Evolutionary conservation across 2,797 vertebrate species (phyloP).

Genomic region (Toxotes lorentzi): DNA sequence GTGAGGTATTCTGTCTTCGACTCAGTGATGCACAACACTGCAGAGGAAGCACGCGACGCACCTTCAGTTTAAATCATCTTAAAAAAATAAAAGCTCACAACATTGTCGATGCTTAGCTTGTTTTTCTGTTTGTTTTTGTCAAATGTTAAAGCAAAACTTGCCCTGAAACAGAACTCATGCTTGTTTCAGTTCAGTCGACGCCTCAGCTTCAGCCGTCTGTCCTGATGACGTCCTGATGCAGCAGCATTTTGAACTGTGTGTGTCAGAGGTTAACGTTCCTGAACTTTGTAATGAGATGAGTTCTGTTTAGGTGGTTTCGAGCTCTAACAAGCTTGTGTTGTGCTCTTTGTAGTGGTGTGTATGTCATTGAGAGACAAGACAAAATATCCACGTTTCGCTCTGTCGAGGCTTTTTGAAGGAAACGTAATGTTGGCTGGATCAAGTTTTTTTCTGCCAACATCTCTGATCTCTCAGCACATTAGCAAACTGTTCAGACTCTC

Average conservation of each 20-base stretch:
- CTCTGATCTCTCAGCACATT: too few relatives aligned
- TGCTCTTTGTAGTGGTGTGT: slow-evolving; percentile 54
- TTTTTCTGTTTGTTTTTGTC: slow-evolving; percentile 7
- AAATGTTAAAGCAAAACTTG: slow-evolving; percentile 11
- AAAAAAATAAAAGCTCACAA: not conserved
- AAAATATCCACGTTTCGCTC: slow-evolving; percentile 38
- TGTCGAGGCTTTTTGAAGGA: not conserved
- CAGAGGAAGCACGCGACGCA: slow-evolving; percentile 24
- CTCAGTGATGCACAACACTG: slow-evolving; percentile 57
- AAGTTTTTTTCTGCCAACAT: too few relatives aligned
- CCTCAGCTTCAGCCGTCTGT: too few relatives aligned
- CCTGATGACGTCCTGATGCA: too few relatives aligned
- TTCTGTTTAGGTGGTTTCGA: not conserved
- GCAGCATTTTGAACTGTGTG: too few relatives aligned
- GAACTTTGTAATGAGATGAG: too few relatives aligned
- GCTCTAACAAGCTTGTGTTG: slow-evolving; percentile 29
- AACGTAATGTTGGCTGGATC: not conserved
- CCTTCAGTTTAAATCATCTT: not conserved
- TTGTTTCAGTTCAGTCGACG: not conserved
- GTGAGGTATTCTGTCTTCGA: slow-evolving; percentile 65
- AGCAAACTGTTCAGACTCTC: too few relatives aligned
- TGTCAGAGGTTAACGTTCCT: not conserved
- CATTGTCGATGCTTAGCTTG: not conserved
- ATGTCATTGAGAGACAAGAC: slow-evolving; percentile 51
- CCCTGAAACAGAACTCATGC: slow-evolving; percentile 1